A percentile compares a stretch with the other conserved stretches of the same genome.
These are phyloP conservation scores for Sebastes cheni DNA, from an alignment of 2,797 vertebrate species.

Conservation along the genomic window DNA sequence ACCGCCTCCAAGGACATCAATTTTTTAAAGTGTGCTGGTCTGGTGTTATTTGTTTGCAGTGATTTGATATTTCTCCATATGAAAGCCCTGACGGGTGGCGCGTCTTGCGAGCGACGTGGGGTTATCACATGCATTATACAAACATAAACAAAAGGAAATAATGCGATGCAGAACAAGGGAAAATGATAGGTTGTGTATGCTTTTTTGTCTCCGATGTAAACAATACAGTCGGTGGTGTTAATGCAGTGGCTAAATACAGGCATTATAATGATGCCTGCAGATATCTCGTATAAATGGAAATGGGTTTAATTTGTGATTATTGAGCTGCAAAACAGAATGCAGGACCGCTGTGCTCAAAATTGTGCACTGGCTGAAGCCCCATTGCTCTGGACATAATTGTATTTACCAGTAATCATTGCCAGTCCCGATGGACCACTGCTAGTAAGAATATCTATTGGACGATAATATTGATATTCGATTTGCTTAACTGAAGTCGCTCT, in stretches of 20 bases:
- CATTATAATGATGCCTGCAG: conserved; percentile 30
- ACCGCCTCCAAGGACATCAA: conserved; percentile 68
- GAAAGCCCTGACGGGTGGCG: conserved; percentile 45
- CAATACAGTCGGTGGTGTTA: conserved; percentile 27
- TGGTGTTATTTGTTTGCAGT: conserved; percentile 63
- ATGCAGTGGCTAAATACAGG: conserved; percentile 35
- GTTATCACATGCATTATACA: conserved; percentile 60
- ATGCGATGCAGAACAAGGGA: conserved; percentile 36
- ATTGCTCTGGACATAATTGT: conserved; percentile 50
- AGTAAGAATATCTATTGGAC: conserved; percentile 48
- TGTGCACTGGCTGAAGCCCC: conserved; percentile 24
- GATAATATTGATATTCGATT: conserved; percentile 65
- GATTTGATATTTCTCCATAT: conserved; percentile 69
- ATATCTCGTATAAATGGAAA: conserved; percentile 50
- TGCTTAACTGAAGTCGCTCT: conserved; percentile 42
- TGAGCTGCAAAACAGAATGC: conserved; percentile 23
- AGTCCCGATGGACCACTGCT: conserved; percentile 31
- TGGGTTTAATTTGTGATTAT: conserved; percentile 35
- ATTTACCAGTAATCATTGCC: conserved; percentile 57
- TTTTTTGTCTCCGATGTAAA: conserved; percentile 39
- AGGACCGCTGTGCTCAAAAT: conserved; percentile 38
- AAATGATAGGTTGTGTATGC: conserved; percentile 17
- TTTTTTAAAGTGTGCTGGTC: conserved; percentile 60
- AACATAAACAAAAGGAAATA: conserved; percentile 49
- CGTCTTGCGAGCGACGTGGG: conserved; percentile 43